These are phyloP conservation scores for Platyrinchus mystaceus DNA, from an alignment of 2,797 vertebrate species.

Conservation along the genomic window DNA sequence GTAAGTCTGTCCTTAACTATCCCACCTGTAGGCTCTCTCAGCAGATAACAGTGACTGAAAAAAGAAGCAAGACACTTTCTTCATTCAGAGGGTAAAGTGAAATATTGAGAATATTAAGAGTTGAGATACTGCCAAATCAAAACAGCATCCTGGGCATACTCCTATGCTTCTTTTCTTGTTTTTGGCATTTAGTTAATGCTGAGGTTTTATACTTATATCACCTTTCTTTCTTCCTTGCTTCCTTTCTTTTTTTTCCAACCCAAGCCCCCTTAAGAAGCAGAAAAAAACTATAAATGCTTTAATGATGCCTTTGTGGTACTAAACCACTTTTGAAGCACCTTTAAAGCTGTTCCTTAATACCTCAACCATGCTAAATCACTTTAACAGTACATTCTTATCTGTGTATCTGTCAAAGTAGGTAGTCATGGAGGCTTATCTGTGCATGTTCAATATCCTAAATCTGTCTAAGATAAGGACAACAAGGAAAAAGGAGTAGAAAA, in stretches of 20 bases:
- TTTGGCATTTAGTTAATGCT: not conserved
- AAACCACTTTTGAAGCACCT: not conserved
- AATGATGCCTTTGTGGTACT: conserved; percentile 14
- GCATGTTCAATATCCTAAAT: conserved; percentile 58
- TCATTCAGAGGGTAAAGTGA: not conserved
- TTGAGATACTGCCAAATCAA: not conserved
- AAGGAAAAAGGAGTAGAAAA: not conserved
- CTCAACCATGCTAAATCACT: conserved; percentile 51
- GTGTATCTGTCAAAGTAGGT: conserved; percentile 60
- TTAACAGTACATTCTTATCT: conserved; percentile 56
- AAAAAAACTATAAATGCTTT: not conserved
- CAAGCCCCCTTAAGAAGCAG: not conserved
- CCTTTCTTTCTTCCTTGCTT: not conserved
- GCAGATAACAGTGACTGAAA: not conserved
- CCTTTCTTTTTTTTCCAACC: not conserved
- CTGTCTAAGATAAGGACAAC: conserved; percentile 53
- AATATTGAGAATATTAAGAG: not conserved
- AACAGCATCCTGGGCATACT: not conserved
- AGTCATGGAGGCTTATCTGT: conserved; percentile 62
- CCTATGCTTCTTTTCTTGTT: not conserved
- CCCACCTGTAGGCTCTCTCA: not conserved
- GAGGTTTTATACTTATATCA: not conserved
- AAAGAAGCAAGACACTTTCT: not conserved
- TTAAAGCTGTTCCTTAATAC: conserved; percentile 38
- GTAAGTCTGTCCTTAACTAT: not conserved